These are phyloP conservation scores for Aramus guarauna DNA, from an alignment of 2,113 vertebrate genomes.

Conservation along the genomic window DNA sequence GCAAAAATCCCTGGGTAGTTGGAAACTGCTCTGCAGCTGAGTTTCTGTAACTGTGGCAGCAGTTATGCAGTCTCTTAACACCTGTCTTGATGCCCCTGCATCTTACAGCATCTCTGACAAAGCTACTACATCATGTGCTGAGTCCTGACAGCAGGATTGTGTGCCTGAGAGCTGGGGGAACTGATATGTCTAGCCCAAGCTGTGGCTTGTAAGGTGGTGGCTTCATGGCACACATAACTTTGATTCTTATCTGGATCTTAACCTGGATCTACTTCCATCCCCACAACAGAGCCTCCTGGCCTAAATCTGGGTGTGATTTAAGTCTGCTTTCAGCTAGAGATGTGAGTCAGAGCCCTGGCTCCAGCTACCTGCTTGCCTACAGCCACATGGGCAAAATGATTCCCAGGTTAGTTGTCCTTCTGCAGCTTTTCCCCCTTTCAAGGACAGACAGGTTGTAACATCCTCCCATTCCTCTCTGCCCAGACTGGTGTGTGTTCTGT, in stretches of 20 bases:
- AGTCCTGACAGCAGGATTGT: accelerated
- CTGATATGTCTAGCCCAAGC: neutral
- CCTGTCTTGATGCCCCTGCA: accelerated
- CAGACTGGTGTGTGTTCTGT: accelerated
- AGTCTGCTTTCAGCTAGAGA: neutral
- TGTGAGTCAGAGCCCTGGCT: neutral
- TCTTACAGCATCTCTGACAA: neutral
- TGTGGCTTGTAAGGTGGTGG: neutral
- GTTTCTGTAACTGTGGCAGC: neutral
- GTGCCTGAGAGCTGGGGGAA: neutral
- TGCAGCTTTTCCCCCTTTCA: neutral
- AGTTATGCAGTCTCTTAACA: neutral
- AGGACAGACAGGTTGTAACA: neutral
- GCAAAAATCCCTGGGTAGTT: neutral
- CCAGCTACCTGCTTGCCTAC: neutral
- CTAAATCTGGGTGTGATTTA: neutral
- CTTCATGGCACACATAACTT: accelerated
- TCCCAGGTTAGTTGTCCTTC: neutral
- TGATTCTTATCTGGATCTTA: accelerated
- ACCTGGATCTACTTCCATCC: neutral
- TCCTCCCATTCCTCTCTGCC: neutral
- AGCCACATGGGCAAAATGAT: neutral
- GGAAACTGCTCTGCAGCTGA: neutral
- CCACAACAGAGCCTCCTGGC: neutral
- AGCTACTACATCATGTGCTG: neutral